Conservation (phyloP, 2,888 invertebrate species). For the Temnothorax rugatulus region DNA sequence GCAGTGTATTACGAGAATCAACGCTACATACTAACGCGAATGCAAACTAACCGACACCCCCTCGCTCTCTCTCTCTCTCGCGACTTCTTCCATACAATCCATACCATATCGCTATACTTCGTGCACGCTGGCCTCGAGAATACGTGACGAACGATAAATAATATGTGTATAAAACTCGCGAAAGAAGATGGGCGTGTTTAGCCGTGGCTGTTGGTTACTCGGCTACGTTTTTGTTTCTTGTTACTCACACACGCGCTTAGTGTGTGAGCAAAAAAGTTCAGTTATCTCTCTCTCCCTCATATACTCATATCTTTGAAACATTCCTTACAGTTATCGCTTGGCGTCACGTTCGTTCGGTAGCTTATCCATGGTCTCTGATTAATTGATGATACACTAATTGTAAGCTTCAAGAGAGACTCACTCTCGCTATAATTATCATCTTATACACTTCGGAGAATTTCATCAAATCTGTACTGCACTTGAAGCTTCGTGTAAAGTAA, state of each 20-base stretch:
- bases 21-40: slow-evolving; percentile 56
- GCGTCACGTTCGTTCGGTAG: slow-evolving; percentile 7
- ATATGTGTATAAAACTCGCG: slow-evolving; percentile 48
- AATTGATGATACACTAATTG: neutral
- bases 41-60: slow-evolving; percentile 53
- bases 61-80: slow-evolving; percentile 24
- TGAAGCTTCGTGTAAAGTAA: neutral
- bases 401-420: neutral
- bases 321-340: neutral
- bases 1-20: slow-evolving; percentile 66
- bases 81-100: slow-evolving; percentile 26
- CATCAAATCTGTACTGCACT: neutral
- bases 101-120: slow-evolving; percentile 56
- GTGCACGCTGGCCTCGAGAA: slow-evolving; percentile 72
- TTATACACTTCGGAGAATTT: neutral
- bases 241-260: neutral
- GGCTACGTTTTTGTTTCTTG: neutral
- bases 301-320: slow-evolving; percentile 2
- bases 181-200: neutral
- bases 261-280: neutral
- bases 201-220: slow-evolving; percentile 2
- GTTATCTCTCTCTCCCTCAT: neutral
- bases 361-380: neutral
- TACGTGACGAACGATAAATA: slow-evolving; percentile 78
- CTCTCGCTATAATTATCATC: neutral